Evolutionary conservation across 2,797 vertebrate genomes (phyloP).

Genomic region (Characodon lateralis): DNA sequence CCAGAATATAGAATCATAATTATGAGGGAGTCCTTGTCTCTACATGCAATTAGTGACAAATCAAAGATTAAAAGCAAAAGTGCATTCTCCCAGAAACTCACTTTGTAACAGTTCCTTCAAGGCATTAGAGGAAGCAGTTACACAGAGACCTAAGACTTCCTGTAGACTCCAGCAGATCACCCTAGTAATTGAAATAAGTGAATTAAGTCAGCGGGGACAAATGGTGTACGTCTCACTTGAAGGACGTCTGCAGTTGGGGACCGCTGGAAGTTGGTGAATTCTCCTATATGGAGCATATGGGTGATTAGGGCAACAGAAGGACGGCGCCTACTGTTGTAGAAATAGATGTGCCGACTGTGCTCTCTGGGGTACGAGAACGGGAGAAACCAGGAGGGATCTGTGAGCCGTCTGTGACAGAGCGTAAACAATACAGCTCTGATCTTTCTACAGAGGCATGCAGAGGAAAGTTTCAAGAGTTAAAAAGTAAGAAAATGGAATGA

Average conservation of each 20-base stretch:
- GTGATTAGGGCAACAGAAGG: conserved; percentile 58
- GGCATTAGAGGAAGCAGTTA: conserved; percentile 34
- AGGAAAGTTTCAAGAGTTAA: conserved; percentile 10
- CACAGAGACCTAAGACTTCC: conserved; percentile 52
- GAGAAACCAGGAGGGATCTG: conserved; percentile 20
- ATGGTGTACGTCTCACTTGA: conserved; percentile 45
- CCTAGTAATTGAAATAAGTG: conserved; percentile 63
- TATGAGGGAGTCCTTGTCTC: conserved; percentile 11
- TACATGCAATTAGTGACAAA: conserved; percentile 23
- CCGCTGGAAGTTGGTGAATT: conserved; percentile 59
- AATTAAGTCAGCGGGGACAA: conserved; percentile 59
- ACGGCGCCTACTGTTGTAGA: conserved; percentile 50
- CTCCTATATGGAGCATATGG: conserved; percentile 56
- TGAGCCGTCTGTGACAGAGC: not conserved
- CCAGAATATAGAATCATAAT: conserved; percentile 11
- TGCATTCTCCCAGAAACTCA: conserved; percentile 1
- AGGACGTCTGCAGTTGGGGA: conserved; percentile 50
- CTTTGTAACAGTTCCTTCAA: conserved; percentile 11
- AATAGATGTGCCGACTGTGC: conserved; percentile 62
- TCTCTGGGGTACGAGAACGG: conserved; percentile 29
- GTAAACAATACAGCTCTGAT: conserved; percentile 10
- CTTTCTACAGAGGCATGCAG: conserved; percentile 1
- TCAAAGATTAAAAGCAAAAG: conserved; percentile 20
- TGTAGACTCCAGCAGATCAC: conserved; percentile 33
- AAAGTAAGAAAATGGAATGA: conserved; percentile 17